Conservation (phyloP, 1,140 invertebrate species). For the Maconellicoccus hirsutus region DNA sequence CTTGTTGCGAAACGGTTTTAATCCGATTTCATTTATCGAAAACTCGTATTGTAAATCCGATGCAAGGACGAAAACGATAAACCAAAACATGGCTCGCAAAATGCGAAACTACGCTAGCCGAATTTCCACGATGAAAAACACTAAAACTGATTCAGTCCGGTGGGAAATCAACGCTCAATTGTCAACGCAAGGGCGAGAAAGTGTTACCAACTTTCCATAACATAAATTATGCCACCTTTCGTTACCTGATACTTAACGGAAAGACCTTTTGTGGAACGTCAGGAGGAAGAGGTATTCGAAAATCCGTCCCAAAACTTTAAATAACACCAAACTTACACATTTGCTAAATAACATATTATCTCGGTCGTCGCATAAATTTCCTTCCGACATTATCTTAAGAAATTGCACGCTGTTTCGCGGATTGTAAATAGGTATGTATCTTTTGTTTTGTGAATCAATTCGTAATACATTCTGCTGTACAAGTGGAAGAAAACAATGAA, state of each 20-base stretch:
- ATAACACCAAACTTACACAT: neutral
- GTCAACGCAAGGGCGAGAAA: neutral
- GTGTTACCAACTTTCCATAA: neutral
- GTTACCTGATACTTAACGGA: slow-evolving; percentile 7
- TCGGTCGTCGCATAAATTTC: neutral
- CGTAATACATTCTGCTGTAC: too few relatives aligned
- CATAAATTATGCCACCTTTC: slow-evolving; percentile 8
- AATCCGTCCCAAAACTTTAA: neutral
- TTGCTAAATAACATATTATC: slow-evolving; percentile 10
- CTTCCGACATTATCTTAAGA: slow-evolving; percentile 3
- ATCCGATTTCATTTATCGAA: too few relatives aligned
- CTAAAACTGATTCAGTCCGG: slow-evolving; percentile 7
- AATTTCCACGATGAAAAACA: neutral
- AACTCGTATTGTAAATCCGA: too few relatives aligned
- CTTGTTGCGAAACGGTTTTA: too few relatives aligned
- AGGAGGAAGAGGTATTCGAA: neutral
- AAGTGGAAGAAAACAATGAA: too few relatives aligned
- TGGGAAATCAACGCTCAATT: slow-evolving; percentile 3
- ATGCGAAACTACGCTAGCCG: neutral
- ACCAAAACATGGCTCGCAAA: neutral
- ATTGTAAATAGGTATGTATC: neutral
- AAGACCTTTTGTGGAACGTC: neutral
- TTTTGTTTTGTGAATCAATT: too few relatives aligned
- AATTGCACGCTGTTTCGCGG: slow-evolving; percentile 2
- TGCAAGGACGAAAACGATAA: too few relatives aligned